Percentiles rank a stretch among this genome's conserved stretches.
phyloP scores from a whole-genome alignment of 2,888 invertebrate species.

The Herminia tarsipennalis region DNA sequence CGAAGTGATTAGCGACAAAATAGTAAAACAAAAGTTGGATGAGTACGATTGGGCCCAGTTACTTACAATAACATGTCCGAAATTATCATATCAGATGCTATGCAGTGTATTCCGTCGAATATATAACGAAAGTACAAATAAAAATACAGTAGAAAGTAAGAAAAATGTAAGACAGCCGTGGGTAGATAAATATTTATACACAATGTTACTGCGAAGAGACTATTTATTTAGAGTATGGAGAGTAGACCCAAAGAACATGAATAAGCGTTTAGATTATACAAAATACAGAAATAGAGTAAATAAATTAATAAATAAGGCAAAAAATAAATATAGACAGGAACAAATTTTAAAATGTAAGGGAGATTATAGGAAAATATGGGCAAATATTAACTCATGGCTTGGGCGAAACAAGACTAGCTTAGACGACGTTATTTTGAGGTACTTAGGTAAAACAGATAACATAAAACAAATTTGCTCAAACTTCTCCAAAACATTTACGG shows the following conservation, averaged over 20 bases:
- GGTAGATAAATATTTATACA: background rate
- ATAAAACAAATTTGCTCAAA: too few relatives aligned
- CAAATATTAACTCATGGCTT: too few relatives aligned
- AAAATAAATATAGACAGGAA: background rate
- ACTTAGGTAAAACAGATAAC: background rate
- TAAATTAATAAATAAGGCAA: too few relatives aligned
- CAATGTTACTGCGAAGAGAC: background rate
- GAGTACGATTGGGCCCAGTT: background rate
- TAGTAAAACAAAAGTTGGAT: background rate
- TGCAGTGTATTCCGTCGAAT: background rate
- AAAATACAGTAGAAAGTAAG: too few relatives aligned
- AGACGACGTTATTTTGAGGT: background rate
- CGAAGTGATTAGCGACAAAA: background rate
- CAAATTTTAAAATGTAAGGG: background rate
- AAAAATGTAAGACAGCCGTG: background rate
- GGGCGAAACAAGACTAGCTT: background rate
- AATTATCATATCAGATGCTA: background rate
- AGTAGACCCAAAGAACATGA: background rate
- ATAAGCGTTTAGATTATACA: constrained; percentile 7
- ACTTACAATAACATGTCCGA: background rate
- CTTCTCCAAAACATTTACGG: background rate
- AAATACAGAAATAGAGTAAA: constrained; percentile 3
- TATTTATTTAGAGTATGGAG: background rate
- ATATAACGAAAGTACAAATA: background rate
- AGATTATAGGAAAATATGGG: background rate